Percentiles rank a stretch among this genome's conserved stretches.
phyloP scores from a whole-genome alignment of 2,888 invertebrate species.

The Aporophyla lueneburgensis region DNA sequence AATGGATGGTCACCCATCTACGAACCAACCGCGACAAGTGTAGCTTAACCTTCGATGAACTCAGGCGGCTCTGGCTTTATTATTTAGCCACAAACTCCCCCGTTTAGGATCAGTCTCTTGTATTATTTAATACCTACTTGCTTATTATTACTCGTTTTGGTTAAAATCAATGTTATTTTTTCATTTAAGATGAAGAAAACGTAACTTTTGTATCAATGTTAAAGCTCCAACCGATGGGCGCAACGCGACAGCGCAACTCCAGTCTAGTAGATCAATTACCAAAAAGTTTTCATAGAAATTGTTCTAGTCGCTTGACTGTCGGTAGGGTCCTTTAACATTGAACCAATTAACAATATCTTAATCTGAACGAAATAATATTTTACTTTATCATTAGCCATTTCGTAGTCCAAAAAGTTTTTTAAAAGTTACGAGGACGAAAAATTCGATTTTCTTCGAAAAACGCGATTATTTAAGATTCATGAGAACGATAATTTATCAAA shows the following conservation, averaged over 20 bases:
- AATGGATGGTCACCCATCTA: too few species aligned
- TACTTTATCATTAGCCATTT: neutral
- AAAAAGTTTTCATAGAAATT: too few species aligned
- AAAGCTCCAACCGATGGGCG: too few species aligned
- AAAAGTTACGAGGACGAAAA: slow-evolving; percentile 13
- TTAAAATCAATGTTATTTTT: neutral
- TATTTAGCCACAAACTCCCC: neutral
- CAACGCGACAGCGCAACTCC: too few species aligned
- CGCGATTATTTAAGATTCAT: slow-evolving; percentile 27
- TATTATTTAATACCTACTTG: too few species aligned
- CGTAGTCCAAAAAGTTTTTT: neutral
- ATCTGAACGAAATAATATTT: neutral
- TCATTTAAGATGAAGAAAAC: too few species aligned
- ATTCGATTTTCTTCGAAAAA: neutral
- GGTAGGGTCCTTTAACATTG: too few species aligned
- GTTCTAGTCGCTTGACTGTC: too few species aligned
- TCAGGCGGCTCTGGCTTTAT: neutral
- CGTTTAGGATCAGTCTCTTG: neutral
- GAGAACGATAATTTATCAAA: slow-evolving; percentile 55
- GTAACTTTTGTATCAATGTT: neutral
- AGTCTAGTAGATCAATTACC: too few species aligned
- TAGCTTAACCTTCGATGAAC: neutral
- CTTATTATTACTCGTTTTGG: neutral
- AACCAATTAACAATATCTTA: neutral
- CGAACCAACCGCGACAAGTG: too few species aligned